Evolutionary conservation across 1,140 invertebrate genomes (phyloP).

Genomic region (Caenorhabditis inopinata): DNA sequence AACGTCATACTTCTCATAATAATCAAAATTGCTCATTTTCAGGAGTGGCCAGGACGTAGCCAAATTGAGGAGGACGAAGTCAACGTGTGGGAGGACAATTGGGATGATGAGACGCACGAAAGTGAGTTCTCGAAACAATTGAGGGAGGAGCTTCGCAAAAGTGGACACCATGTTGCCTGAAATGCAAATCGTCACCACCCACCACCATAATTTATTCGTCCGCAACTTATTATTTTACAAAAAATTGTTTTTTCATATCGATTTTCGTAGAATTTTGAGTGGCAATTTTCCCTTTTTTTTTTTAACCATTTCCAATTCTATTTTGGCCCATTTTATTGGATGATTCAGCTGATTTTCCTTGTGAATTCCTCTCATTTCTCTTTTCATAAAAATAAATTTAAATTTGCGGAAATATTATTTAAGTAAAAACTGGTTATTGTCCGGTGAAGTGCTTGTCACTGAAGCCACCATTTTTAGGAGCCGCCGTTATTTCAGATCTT

Average conservation of each 20-base stretch:
- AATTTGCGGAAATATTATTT: background rate
- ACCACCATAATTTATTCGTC: too few species aligned
- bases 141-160: slow-evolving; percentile 32
- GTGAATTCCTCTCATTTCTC: background rate
- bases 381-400: background rate
- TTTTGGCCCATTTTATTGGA: too few species aligned
- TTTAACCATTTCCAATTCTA: too few species aligned
- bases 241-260: too few species aligned
- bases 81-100: slow-evolving; percentile 98
- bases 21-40: background rate
- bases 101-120: slow-evolving; percentile 97
- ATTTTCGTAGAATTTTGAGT: too few species aligned
- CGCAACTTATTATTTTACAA: too few species aligned
- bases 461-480: too few species aligned
- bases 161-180: slow-evolving; percentile 20
- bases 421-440: background rate
- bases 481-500: too few species aligned
- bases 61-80: slow-evolving; percentile 84
- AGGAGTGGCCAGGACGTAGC: slow-evolving; percentile 81
- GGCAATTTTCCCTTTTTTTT: too few species aligned
- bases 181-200: too few species aligned
- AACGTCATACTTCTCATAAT: background rate
- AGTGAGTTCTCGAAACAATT: slow-evolving; percentile 95
- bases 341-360: background rate
- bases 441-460: too few species aligned